phyloP scores from a whole-genome alignment of 2,113 vertebrate species.

The Megaptera novaeangliae region DNA sequence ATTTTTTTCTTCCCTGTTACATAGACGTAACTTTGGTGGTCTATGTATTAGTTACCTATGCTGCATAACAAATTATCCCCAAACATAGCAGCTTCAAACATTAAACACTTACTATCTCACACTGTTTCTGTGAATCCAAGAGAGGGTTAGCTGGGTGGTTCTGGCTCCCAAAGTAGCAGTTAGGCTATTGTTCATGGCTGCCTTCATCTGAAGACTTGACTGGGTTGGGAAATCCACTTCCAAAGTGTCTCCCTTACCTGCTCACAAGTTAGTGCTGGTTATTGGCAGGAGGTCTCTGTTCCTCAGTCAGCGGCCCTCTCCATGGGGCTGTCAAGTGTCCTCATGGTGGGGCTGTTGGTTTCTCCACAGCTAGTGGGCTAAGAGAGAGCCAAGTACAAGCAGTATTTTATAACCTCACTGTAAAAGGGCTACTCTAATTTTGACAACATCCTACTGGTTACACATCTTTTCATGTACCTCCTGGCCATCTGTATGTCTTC shows the following conservation, averaged over 20 bases:
- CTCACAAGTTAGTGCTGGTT: not conserved
- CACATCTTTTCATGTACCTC: too few relatives aligned
- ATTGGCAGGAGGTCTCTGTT: not conserved
- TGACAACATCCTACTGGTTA: not conserved
- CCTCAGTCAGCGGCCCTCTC: not conserved
- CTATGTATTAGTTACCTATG: not conserved
- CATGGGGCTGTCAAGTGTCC: not conserved
- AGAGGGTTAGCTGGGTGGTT: too few relatives aligned
- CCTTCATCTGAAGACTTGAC: too few relatives aligned
- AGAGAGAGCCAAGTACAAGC: not conserved
- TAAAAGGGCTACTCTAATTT: not conserved
- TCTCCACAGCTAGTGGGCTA: not conserved
- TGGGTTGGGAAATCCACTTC: too few relatives aligned
- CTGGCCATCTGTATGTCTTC: too few relatives aligned
- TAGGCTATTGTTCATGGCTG: too few relatives aligned
- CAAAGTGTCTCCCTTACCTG: too few relatives aligned
- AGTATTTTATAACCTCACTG: not conserved
- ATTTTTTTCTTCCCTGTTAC: too few relatives aligned
- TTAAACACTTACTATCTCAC: not conserved
- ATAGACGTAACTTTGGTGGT: not conserved
- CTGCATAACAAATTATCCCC: not conserved
- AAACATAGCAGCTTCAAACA: not conserved
- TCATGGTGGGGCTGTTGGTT: not conserved
- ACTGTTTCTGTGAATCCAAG: too few relatives aligned
- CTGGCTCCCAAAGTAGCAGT: too few relatives aligned